Evolutionary conservation across 2,113 vertebrate genomes (phyloP).

Genomic region (Oenanthe oenanthe): DNA sequence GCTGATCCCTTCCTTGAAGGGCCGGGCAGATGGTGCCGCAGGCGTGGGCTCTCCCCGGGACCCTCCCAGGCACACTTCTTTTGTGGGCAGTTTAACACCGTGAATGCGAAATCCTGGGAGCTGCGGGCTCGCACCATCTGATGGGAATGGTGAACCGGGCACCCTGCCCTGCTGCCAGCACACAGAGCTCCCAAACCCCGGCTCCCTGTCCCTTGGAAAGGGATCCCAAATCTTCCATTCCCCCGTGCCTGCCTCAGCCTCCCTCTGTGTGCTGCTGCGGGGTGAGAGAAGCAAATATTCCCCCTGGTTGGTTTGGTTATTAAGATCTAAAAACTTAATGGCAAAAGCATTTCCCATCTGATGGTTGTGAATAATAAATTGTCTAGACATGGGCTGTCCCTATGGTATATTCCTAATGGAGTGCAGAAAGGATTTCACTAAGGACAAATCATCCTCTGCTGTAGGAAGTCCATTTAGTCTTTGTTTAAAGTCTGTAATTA

Average conservation of each 20-base stretch:
- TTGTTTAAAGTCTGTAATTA: background rate
- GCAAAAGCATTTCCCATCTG: background rate
- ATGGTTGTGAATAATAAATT: background rate
- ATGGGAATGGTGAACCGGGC: slow-evolving; percentile 35
- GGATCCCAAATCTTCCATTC: background rate
- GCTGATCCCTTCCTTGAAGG: slow-evolving; percentile 22
- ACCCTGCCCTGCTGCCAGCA: background rate
- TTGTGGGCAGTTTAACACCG: slow-evolving; percentile 73
- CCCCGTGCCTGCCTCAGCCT: background rate
- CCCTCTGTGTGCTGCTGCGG: background rate
- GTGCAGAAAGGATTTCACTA: background rate
- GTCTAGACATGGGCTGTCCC: background rate
- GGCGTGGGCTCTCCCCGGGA: slow-evolving; percentile 6
- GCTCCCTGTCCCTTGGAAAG: background rate
- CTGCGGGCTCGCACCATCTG: slow-evolving; percentile 43
- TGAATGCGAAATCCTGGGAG: slow-evolving; percentile 72
- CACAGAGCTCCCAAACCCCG: background rate
- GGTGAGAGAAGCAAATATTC: background rate
- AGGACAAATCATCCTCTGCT: background rate
- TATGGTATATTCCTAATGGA: background rate
- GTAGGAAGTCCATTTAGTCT: background rate
- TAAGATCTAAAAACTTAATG: background rate
- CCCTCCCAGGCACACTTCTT: slow-evolving; percentile 73
- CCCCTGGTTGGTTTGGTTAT: background rate
- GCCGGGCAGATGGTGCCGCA: slow-evolving; percentile 75